Evolutionary conservation across 2,888 invertebrate species (phyloP).

Genomic region (Thymelicus lineola): DNA sequence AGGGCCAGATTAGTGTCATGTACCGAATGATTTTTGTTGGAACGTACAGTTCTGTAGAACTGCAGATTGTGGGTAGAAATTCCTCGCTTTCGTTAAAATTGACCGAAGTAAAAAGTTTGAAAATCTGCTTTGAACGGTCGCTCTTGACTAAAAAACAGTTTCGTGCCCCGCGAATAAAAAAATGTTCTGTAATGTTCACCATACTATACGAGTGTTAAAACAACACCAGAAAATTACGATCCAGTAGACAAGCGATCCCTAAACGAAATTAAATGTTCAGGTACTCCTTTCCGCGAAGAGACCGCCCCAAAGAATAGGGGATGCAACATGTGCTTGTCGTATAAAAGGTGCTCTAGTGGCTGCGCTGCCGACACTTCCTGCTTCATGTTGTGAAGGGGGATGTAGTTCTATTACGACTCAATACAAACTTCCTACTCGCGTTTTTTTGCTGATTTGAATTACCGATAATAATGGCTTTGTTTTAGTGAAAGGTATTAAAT

Average conservation of each 20-base stretch:
- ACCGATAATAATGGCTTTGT: too few species aligned
- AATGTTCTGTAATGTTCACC: too few species aligned
- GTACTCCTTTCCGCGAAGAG: conserved; percentile 30
- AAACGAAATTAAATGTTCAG: conserved; percentile 28
- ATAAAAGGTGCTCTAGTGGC: conserved; percentile 22
- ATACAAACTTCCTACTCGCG: not conserved
- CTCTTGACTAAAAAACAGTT: too few species aligned
- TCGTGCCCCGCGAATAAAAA: too few species aligned
- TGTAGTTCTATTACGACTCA: not conserved
- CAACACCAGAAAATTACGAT: not conserved
- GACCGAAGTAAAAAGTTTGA: too few species aligned
- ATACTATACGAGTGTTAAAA: too few species aligned
- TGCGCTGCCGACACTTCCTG: conserved; percentile 18
- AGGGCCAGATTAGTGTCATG: not conserved
- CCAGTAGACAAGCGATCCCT: not conserved
- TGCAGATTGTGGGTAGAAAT: too few species aligned
- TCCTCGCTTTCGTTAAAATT: not conserved
- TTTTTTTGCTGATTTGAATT: too few species aligned
- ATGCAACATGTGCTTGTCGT: conserved; percentile 29
- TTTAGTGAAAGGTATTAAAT: too few species aligned
- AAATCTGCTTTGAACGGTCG: too few species aligned
- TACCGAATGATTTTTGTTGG: not conserved
- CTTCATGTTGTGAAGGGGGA: conserved; percentile 11
- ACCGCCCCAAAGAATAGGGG: conserved; percentile 28
- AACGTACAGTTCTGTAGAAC: too few species aligned